These are phyloP conservation scores for Numenius arquata DNA, from an alignment of 2,113 vertebrate genomes.

Conservation along the genomic window DNA sequence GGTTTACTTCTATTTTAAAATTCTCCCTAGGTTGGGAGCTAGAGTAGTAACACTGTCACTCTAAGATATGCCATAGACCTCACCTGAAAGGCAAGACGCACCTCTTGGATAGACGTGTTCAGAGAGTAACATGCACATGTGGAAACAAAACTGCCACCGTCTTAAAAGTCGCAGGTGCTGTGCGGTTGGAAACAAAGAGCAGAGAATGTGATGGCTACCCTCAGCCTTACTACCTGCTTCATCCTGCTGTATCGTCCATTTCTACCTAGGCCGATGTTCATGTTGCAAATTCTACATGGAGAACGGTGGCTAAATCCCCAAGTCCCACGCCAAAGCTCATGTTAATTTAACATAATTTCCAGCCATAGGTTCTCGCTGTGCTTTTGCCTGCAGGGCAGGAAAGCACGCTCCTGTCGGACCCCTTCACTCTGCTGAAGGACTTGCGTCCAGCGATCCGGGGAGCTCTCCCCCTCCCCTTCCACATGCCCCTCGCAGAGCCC, in stretches of 20 bases:
- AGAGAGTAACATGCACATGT: background rate
- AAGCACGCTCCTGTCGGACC: background rate
- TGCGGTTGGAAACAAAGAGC: background rate
- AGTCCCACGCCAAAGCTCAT: background rate
- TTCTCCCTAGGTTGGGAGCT: background rate
- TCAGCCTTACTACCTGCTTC: background rate
- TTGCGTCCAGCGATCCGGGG: rapidly evolving
- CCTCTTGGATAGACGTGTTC: background rate
- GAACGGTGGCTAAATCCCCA: background rate
- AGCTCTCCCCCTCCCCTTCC: background rate
- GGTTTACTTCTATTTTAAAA: background rate
- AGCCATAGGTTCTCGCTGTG: background rate
- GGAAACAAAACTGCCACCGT: background rate
- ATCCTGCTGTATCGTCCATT: background rate
- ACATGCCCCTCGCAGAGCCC: background rate
- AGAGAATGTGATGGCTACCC: background rate
- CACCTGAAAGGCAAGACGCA: background rate
- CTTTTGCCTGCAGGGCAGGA: background rate
- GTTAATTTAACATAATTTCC: background rate
- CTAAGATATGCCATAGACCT: background rate
- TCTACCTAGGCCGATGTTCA: background rate
- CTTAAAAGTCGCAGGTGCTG: background rate
- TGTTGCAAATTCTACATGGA: background rate
- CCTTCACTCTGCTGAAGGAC: background rate
- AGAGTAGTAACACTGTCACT: background rate